Evolutionary conservation across 2,888 invertebrate species (phyloP).

Genomic region (Anodontia alba): DNA sequence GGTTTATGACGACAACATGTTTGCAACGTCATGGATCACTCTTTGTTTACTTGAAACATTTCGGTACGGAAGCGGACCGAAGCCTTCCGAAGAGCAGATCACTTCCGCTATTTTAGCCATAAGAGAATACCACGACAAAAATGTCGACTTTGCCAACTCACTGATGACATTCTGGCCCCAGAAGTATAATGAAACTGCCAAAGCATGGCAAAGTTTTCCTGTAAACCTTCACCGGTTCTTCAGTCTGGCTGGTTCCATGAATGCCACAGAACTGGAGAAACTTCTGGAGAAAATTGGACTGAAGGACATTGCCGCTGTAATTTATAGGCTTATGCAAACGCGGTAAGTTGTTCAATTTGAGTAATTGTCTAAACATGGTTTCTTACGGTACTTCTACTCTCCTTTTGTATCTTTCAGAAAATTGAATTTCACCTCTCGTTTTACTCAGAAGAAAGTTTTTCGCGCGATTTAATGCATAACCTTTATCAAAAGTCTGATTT

Average conservation of each 20-base stretch:
- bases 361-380: too few species aligned
- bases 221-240: constrained; percentile 67
- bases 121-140: constrained; percentile 70
- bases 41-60: constrained; percentile 73
- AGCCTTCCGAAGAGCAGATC: constrained; percentile 60
- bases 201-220: constrained; percentile 70
- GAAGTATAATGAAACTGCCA: constrained; percentile 65
- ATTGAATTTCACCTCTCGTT: too few species aligned
- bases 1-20: constrained; percentile 81
- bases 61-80: constrained; percentile 56
- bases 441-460: too few species aligned
- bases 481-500: too few species aligned
- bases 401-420: too few species aligned
- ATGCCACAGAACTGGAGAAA: constrained; percentile 62
- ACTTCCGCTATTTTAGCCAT: constrained; percentile 58
- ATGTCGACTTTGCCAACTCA: constrained; percentile 70
- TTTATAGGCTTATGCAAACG: constrained; percentile 7
- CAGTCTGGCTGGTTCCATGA: constrained; percentile 56
- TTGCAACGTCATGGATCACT: constrained; percentile 79
- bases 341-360: too few species aligned
- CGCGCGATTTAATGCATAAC: too few species aligned
- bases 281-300: constrained; percentile 67
- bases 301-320: constrained; percentile 47
- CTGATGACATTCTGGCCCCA: constrained; percentile 80
- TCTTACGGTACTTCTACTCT: too few species aligned